Evolutionary conservation across 1,140 invertebrate genomes (phyloP).

Genomic region (Brachionus rubens): DNA sequence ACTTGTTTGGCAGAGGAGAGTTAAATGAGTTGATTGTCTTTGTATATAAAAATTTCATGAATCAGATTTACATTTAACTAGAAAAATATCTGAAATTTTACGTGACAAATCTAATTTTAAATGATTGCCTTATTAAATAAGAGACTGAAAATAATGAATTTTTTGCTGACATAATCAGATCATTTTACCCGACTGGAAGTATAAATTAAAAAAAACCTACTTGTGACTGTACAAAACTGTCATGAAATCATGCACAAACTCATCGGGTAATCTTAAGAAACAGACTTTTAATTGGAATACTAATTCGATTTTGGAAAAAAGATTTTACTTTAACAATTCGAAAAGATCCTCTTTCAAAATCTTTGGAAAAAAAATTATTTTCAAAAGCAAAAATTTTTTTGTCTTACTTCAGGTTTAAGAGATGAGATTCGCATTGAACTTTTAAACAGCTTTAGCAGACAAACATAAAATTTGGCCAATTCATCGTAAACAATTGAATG

Average conservation of each 20-base stretch:
- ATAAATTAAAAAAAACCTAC: neutral
- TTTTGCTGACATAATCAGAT: too few relatives aligned
- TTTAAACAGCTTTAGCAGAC: neutral
- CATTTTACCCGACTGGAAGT: too few relatives aligned
- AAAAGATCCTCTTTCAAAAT: neutral
- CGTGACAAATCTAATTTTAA: too few relatives aligned
- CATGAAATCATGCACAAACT: neutral
- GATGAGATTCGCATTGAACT: neutral
- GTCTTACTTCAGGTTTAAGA: neutral
- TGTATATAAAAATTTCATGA: too few relatives aligned
- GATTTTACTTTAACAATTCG: constrained; percentile 10
- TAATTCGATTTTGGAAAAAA: neutral
- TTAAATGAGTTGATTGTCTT: too few relatives aligned
- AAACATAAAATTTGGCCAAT: neutral
- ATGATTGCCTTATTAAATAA: too few relatives aligned
- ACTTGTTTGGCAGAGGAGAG: too few relatives aligned
- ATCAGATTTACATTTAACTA: too few relatives aligned
- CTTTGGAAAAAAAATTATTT: neutral
- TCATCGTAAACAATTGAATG: neutral
- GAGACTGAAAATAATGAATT: too few relatives aligned
- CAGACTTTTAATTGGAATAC: neutral
- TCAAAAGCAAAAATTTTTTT: neutral
- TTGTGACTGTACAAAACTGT: neutral
- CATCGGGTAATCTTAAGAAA: neutral
- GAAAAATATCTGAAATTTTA: too few relatives aligned